Conservation (phyloP, 2,113 vertebrate species). For the Microtus pennsylvanicus region DNA sequence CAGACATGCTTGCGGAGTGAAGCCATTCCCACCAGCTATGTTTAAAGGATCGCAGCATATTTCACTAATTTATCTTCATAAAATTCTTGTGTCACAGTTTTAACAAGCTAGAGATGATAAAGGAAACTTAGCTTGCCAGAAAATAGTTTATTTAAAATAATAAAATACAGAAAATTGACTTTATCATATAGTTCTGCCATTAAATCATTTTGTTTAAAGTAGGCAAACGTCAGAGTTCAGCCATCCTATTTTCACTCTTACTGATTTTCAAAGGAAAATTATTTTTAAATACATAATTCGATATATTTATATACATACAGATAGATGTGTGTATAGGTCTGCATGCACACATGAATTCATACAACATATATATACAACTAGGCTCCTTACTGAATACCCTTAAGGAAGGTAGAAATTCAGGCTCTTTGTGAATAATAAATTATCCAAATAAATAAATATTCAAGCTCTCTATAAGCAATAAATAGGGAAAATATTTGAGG, state of each 20-base stretch:
- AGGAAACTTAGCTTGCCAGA: constrained; percentile 46
- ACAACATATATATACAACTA: neutral
- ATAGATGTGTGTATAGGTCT: neutral
- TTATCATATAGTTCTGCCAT: neutral
- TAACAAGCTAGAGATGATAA: constrained; percentile 18
- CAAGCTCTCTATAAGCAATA: neutral
- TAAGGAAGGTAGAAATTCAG: neutral
- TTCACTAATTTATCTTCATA: constrained; percentile 73
- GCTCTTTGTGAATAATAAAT: neutral
- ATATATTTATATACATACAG: neutral
- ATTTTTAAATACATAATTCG: neutral
- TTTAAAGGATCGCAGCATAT: constrained; percentile 44
- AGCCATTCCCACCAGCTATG: constrained; percentile 54
- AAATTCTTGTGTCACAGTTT: constrained; percentile 57
- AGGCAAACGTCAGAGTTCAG: neutral
- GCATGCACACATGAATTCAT: neutral
- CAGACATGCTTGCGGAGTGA: constrained; percentile 60
- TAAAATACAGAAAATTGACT: constrained; percentile 23
- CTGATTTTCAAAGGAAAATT: neutral
- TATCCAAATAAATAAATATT: neutral
- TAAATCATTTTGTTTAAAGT: constrained; percentile 8
- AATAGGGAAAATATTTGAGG: neutral
- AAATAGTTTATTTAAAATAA: constrained; percentile 56
- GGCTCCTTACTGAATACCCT: neutral
- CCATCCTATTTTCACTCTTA: neutral